phyloP scores from a whole-genome alignment of 2,888 invertebrate species.

The Diploptera punctata region DNA sequence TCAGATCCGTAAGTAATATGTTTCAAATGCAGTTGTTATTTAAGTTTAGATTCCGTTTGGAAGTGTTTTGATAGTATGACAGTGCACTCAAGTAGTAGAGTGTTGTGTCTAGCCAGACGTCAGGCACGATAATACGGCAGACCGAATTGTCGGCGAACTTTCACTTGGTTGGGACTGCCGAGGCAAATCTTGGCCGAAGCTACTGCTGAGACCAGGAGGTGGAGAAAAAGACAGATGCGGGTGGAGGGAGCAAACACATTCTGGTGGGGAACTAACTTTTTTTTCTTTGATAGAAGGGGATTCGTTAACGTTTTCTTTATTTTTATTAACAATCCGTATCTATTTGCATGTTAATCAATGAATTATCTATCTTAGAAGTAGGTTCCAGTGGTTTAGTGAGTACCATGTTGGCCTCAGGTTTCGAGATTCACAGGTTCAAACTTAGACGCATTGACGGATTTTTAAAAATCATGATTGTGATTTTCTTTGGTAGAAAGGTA shows the following conservation, averaged over 20 bases:
- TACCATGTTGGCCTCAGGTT: too few relatives aligned
- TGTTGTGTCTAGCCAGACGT: neutral
- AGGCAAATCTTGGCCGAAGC: constrained; percentile 13
- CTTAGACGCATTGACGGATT: too few relatives aligned
- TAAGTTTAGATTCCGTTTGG: too few relatives aligned
- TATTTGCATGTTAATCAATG: neutral
- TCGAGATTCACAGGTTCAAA: too few relatives aligned
- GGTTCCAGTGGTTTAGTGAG: too few relatives aligned
- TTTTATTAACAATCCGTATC: neutral
- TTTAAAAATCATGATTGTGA: too few relatives aligned
- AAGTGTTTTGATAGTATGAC: too few relatives aligned
- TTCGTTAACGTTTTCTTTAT: constrained; percentile 5
- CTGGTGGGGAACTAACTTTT: neutral
- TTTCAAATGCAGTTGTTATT: too few relatives aligned
- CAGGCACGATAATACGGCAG: constrained; percentile 18
- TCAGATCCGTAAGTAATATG: too few relatives aligned
- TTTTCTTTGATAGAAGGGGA: neutral
- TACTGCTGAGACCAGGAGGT: neutral
- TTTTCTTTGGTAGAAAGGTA: too few relatives aligned
- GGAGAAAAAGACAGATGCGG: neutral
- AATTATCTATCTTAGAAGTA: neutral
- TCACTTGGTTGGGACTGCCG: constrained; percentile 30
- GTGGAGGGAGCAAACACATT: neutral
- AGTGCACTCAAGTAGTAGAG: too few relatives aligned
- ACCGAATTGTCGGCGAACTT: constrained; percentile 34